Base-by-base conservation (phyloP, 2,797 vertebrate species). In the Brachyalestes nurse region DNA sequence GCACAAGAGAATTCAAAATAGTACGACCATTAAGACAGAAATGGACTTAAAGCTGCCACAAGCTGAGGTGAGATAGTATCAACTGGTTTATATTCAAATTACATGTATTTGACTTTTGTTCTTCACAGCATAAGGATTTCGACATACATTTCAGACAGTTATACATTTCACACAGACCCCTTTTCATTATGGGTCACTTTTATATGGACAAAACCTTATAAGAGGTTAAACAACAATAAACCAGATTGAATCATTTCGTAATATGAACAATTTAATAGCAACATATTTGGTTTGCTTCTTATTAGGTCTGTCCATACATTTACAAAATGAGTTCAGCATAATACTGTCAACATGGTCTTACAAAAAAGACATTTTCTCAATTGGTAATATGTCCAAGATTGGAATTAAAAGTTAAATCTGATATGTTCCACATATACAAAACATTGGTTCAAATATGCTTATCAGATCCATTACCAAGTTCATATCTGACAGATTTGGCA, bases 41-140 rank as follows among this genome's bases (percentile, higher is more conserved):
- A 97, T 97, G 97, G 95, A 96, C 94, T 97, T 92, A 94, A 95
- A 89, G n/a, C 73, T 72, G 28, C 55, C 57, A 73, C 66, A 76
- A 58, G n/a, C 17, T 58, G 60, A 73, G 21, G 66, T 51, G 5
- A 73, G 38, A 74, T 25, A 47, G 23, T 1, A 65, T 66, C 34
- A 49, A 23, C 62, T 53, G 34, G 19, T 12, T 57, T 77, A 64
- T 78, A 82, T 51, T 61, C 47, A 77, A 55, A 28, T 55, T 64
- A 34, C 58, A 71, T 16, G 61, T 40, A 49, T 47, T 19, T 61
- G 25, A 38, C 51, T 53, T 72, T 23, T 71, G 5, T 19, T 57
- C 4, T 9, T 40, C 17, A 74, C 21, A 78, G 61, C 45, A 78
- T 38, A 8, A 65, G 4, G 25, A 4, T 19, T 77, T 19, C 51